Base-by-base conservation (phyloP, 1,140 invertebrate species). In the Papilio aristodemus region DNA sequence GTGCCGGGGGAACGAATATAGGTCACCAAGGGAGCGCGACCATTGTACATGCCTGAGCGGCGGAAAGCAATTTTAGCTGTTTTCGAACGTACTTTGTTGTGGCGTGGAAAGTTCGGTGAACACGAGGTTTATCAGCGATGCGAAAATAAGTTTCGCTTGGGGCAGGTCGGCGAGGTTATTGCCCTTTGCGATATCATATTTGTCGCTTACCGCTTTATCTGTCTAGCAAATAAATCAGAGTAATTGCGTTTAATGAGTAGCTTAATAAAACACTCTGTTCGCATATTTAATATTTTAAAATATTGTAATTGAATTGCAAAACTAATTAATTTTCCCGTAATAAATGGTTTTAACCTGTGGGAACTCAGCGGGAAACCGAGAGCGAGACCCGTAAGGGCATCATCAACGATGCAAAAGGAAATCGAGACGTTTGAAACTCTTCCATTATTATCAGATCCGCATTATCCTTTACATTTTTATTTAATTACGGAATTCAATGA, bases 1-100 rank as follows among this genome's bases (percentile, higher is more conserved):
- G 80, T 85, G 77, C 79, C 74, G 83, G 84, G 88, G 85, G 86
- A 84, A 74, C 76, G 75, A 77, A 90, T 88, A 76, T 90, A 89
- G 88, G 88, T 89, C 88, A 86, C 86, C 70, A 80, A 84, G 83
- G 83, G 86, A 80, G 78, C 79, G 59, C 68, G 70, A 32, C 70
- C 64, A 76, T 71, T 75, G 74, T 73, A 76, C 73, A 74, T 73
- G 82, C 71, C 73, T 72, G 78, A 79, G 71, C 58, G 74, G 76
- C 81, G 79, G 81, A 80, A 84, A 85, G 73, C 81, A 77, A 77
- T 79, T 79, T 80, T 72, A 74, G 71, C 72, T 66, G 69, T 77
- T 74, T 80, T 78, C 60, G 60, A 75, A 74, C 73, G 75, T 73
- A 73, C 69, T 73, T 76, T 71, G 71, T 72, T 69, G 32, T 77